Base-by-base conservation (phyloP, 2,888 invertebrate genomes). In the Diaprepes abbreviatus region DNA sequence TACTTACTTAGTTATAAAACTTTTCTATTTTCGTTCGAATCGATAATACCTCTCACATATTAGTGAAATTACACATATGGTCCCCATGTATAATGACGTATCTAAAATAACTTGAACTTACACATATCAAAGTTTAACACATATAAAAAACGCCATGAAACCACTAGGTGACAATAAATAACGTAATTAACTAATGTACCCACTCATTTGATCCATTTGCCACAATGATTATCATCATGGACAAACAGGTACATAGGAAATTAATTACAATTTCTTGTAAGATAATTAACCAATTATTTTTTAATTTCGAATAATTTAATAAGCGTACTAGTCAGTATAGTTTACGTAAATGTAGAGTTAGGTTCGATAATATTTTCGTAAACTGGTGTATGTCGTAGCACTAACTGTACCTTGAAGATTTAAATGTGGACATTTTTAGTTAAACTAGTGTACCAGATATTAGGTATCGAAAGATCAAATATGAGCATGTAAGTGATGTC, bases 261-360 rank as follows among this genome's bases (percentile, higher is more conserved):
- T 73, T 74, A 75, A 76, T 76, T 75, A 74, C 50, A 64, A 70
- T 75, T 73, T 66, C 73, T 71, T 76, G 74, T 76, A 72, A 65
- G 63, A 50, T 58, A 63, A 59, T 70, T 59, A 9, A 50, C 40
- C 7, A 65, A 73, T 74, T 71, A 74, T 70, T 67, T 70, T 66
- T 70, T 70, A 48, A 48, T 57, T 73, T 21, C 40, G 12, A 57
- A 59, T 38, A n/a, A 43, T 21, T 43, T 60, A 63, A 57, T 62
- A 60, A 38, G 16, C 36, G 57, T 63, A 71, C 55, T 31, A 31
- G 50, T 62, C 62, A 70, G 62, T 73, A 55, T 62, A 21, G 38
- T 45, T 65, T 55, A 28, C 54, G 66, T 73, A 35, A 38, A 50
- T 40, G 38, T 14, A 62, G 58, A 62, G 54, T 48, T 58, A 57